Evolutionary conservation across 2,113 vertebrate genomes (phyloP).

Genomic region (Hemibagrus wyckioides): DNA sequence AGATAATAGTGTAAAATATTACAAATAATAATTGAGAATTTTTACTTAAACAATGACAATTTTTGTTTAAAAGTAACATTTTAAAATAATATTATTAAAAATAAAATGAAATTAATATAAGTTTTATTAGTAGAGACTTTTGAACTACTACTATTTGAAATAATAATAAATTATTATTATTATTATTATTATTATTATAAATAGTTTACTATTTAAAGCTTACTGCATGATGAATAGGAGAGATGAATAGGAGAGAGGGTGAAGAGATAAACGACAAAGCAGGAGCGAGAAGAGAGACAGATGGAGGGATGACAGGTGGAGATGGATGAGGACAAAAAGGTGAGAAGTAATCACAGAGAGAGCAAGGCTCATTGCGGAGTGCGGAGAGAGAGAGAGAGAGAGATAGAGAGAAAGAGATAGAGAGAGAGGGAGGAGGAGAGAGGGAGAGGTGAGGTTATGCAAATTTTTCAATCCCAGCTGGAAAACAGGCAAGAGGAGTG

Average conservation of each 20-base stretch:
- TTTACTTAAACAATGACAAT: not conserved
- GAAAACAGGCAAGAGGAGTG: not conserved
- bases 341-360: slow-evolving; percentile 42
- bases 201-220: not conserved
- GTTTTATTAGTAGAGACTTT: not conserved
- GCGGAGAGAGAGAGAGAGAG: not conserved
- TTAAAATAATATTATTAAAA: not conserved
- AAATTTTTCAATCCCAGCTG: slow-evolving; percentile 20
- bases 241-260: slow-evolving; percentile 6
- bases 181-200: not conserved
- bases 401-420: not conserved
- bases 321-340: slow-evolving; percentile 46
- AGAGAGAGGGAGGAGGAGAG: not conserved
- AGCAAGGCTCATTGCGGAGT: not conserved
- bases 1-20: not conserved
- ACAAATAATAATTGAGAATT: not conserved
- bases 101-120: not conserved
- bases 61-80: not conserved
- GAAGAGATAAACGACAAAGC: slow-evolving; percentile 10
- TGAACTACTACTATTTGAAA: not conserved
- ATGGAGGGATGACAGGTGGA: slow-evolving; percentile 48
- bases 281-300: slow-evolving; percentile 36
- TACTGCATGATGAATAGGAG: slow-evolving; percentile 1
- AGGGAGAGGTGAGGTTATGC: slow-evolving; percentile 6
- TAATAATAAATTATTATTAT: not conserved